Evolutionary conservation across 2,113 vertebrate genomes (phyloP).

Genomic region (Terrapene triunguis): DNA sequence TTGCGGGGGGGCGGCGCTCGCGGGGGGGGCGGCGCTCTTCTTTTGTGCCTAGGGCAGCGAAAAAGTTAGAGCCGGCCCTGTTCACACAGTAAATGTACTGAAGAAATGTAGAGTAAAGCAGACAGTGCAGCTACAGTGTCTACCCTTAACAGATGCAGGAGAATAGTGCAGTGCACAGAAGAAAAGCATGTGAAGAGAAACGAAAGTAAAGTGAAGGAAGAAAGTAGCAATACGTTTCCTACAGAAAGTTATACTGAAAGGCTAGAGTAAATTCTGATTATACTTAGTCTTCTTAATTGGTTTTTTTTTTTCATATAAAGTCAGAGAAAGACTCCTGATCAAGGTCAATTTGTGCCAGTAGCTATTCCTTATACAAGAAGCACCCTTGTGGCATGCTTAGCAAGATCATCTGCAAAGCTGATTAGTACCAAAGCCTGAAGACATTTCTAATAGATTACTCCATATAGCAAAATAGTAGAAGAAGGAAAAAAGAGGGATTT

Average conservation of each 20-base stretch:
- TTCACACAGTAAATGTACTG: neutral
- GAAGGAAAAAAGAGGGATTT: conserved; percentile 13
- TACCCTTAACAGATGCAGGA: fast-evolving
- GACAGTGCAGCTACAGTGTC: fast-evolving
- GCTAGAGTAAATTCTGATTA: neutral
- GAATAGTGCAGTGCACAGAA: fast-evolving
- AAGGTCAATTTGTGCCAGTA: neutral
- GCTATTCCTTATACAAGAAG: conserved; percentile 48
- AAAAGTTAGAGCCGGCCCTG: no score
- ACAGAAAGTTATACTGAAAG: neutral
- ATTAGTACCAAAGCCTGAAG: conserved; percentile 40
- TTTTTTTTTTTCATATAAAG: neutral
- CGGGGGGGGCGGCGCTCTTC: no score
- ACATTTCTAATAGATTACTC: neutral
- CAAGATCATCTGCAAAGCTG: conserved; percentile 46
- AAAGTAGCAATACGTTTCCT: fast-evolving
- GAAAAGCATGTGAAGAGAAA: neutral
- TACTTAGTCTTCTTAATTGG: neutral
- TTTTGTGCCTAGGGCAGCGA: no score
- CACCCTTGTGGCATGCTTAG: conserved; percentile 32
- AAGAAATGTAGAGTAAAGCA: neutral
- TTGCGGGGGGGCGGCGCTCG: no score
- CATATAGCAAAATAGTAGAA: neutral
- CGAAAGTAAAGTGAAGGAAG: no score
- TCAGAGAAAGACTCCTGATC: conserved; percentile 23